phyloP scores from a whole-genome alignment of 2,888 invertebrate genomes.

The Caenorhabditis sp. region DNA sequence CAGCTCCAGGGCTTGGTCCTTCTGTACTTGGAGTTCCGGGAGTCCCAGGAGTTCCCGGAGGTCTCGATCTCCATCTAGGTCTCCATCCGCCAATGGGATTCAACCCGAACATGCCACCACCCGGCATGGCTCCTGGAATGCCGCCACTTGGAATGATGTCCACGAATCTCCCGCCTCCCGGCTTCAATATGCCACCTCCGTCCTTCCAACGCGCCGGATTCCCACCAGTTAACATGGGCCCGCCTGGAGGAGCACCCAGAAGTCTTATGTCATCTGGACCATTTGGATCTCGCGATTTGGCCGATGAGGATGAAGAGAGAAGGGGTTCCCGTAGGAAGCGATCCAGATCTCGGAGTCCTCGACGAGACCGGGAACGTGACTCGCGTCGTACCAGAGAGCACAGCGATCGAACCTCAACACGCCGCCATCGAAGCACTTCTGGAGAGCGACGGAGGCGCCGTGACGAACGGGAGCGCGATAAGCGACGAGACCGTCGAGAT shows the following conservation, averaged over 20 bases:
- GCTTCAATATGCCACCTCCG: conserved; percentile 55
- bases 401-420: conserved; percentile 20
- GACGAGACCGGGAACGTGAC: conserved; percentile 41
- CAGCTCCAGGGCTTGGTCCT: conserved; percentile 28
- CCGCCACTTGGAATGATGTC: conserved; percentile 43
- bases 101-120: conserved; percentile 70
- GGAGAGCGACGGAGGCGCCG: conserved; percentile 53
- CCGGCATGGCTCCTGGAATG: conserved; percentile 59
- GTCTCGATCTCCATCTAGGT: conserved; percentile 42
- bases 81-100: conserved; percentile 62
- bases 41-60: conserved; percentile 7
- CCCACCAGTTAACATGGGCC: conserved; percentile 12
- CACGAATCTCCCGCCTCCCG: conserved; percentile 52
- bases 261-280: background rate
- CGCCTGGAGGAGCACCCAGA: background rate
- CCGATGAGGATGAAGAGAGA: conserved; percentile 53
- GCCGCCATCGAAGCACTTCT: conserved; percentile 56
- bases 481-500: conserved; percentile 45
- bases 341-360: conserved; percentile 52
- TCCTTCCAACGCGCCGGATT: conserved; percentile 52
- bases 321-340: conserved; percentile 39
- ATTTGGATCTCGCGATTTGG: background rate
- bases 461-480: conserved; percentile 64
- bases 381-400: conserved; percentile 36
- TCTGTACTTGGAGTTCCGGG: conserved; percentile 20